Percentiles rank a stretch among this genome's conserved stretches.
Evolutionary conservation across 2,888 invertebrate species (phyloP).

Genomic region (Lasiommata megera): DNA sequence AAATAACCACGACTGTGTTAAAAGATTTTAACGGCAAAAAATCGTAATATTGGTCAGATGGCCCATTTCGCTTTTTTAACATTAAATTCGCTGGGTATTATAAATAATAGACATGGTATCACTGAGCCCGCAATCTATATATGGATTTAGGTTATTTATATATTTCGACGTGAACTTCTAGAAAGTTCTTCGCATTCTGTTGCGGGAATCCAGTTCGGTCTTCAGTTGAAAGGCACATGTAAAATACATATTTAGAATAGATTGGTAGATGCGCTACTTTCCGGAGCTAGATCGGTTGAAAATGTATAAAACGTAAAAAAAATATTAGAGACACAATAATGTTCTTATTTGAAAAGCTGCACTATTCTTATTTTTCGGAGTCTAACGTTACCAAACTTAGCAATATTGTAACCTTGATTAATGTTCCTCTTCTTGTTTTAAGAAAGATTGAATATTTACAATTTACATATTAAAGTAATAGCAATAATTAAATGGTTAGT

Average conservation of each 20-base stretch:
- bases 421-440: conserved; percentile 82
- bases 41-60: too few relatives aligned
- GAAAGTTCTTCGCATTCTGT: conserved; percentile 48
- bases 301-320: conserved; percentile 48
- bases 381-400: conserved; percentile 77
- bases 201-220: conserved; percentile 43
- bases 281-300: conserved; percentile 64
- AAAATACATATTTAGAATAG: conserved; percentile 70
- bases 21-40: too few relatives aligned
- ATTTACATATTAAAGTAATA: conserved; percentile 74
- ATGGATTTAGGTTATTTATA: conserved; percentile 44
- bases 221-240: conserved; percentile 43
- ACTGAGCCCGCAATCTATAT: conserved; percentile 24
- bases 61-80: too few relatives aligned
- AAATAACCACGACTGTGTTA: not conserved
- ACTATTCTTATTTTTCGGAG: conserved; percentile 70
- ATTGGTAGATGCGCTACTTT: conserved; percentile 80
- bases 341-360: conserved; percentile 80
- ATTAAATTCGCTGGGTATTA: too few relatives aligned
- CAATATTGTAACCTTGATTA: conserved; percentile 77
- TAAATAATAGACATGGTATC: too few relatives aligned
- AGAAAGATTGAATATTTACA: conserved; percentile 82
- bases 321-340: conserved; percentile 43
- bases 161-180: conserved; percentile 52
- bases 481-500: conserved; percentile 76